Conservation (phyloP, 92 coral and sea anemone genomes). For the Blastomussa wellsi region DNA sequence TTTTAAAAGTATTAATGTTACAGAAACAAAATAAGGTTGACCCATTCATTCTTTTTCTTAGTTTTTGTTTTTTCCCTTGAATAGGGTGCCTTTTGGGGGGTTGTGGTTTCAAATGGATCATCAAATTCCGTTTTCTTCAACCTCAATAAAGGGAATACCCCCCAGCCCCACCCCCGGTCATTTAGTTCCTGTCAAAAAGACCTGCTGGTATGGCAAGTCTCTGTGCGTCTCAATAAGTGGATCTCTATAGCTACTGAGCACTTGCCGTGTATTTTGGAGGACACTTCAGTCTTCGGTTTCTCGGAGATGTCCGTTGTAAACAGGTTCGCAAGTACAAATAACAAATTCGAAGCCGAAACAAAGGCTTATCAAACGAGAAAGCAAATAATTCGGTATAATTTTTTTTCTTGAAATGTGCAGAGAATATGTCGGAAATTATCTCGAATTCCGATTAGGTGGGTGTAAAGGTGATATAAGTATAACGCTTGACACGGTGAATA, state of each 20-base stretch:
- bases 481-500: neutral
- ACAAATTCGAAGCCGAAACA: neutral
- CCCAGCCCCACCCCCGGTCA: too few relatives aligned
- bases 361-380: neutral
- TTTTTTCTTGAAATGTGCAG: neutral
- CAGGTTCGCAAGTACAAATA: neutral
- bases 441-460: neutral
- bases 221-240: neutral
- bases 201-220: neutral
- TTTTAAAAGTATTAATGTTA: too few relatives aligned
- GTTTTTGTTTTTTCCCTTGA: too few relatives aligned
- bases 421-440: neutral
- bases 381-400: slow-evolving; percentile 12
- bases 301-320: neutral
- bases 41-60: too few relatives aligned
- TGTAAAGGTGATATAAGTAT: neutral
- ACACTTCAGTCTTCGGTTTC: neutral
- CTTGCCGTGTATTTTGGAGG: neutral
- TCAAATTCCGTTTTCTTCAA: too few relatives aligned
- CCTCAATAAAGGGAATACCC: too few relatives aligned
- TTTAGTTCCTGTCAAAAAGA: neutral
- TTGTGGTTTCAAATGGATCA: too few relatives aligned
- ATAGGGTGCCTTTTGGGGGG: too few relatives aligned
- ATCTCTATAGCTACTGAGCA: neutral
- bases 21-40: too few relatives aligned